Evolutionary conservation across 2,797 vertebrate genomes (phyloP), one percentile per base, ranked within the genome.

Genomic region (Centroberyx gerrardi): DNA sequence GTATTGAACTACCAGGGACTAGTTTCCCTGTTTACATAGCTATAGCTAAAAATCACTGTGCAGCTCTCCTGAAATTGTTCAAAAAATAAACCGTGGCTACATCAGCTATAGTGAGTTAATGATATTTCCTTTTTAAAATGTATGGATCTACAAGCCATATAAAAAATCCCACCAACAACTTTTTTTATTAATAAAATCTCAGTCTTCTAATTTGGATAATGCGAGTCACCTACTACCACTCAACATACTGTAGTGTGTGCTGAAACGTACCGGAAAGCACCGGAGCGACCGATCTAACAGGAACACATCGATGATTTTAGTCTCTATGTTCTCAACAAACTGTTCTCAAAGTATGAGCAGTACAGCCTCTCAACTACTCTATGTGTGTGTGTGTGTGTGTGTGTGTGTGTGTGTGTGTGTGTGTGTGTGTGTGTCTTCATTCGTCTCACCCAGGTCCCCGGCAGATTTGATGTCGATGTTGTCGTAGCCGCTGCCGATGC

Each of bases 401-500:
- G 49, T 31, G 31, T 66, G 31, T 42, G 51, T 76, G 59, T 28
- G 60, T 49, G 31, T 17, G 9, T 31, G n/a, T 13, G 52, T 40
- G 46, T 52, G 62, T 9, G 63, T 1, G 29, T n/a, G 17, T 18
- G 17, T 56, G 55, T 54, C 62, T 59, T 22, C 22, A 38, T 54
- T n/a, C 55, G 15, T 67, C 85, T 80, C 62, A 99, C 98, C 98
- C 87, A 99, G 90, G 80, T 99, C 98, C 74, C 98, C 97, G 0
- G 98, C 98, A 42, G 98, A 99, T 93, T 99, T 99, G 88, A 99
- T 97, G 92, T 99, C 98, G 12, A 99, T 99, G 86, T 99, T 99
- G 95, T 99, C 98, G 36, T 98, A 99, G 58, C 98, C 98, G 6
- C 98, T 99, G 91, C 98, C 98, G 14, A 99, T 99, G 71, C 98